Evolutionary conservation across 2,113 vertebrate genomes (phyloP), one percentile per base, ranked within the genome.

Genomic region (Hyla sarda): DNA sequence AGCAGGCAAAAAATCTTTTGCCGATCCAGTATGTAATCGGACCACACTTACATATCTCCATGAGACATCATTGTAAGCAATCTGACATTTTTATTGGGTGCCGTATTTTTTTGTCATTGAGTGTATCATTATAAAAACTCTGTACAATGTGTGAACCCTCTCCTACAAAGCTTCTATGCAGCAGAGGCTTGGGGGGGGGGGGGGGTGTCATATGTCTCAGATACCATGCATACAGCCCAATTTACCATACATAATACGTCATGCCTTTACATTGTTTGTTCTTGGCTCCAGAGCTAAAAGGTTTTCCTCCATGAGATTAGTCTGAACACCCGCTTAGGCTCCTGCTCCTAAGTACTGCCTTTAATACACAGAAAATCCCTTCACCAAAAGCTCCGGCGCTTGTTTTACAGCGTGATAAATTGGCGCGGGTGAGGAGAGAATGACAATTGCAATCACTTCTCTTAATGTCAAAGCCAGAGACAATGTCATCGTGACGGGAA

Each of bases 391-490:
- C 77, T 25, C 21, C 75, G 19, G 48, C 34, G 25, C 77, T 80
- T 80, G 30, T 80, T 41, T 45, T 62, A 41, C 77, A 62, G 50
- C n/a, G 50, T 73, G 48, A 83, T 58, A 73, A 72, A 83, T 83
- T 56, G 74, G 67, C 28, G 32, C 58, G 52, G 82, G 67, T 72
- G 67, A 83, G 50, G 8, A 25, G 67, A 54, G 28, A 73, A 73
- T 73, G 82, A 83, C 82, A 82, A 82, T 82, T 47, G 32, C 62
- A 58, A 83, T 83, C 69, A 83, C 69, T 58, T 37, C 32, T 17
- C 82, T 45, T 83, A 56, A 73, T 83, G 62, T 83, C 82, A 71
- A 30, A 32, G 19, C 48, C 81, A 58, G 48, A 74, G 28, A 54
- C 69, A 54, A 72, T 71, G 52, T 56, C 73, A 58, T 74, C 82